These are phyloP conservation scores for Poeciliopsis infans DNA, from an alignment of 2,797 vertebrate species.

Conservation along the genomic window DNA sequence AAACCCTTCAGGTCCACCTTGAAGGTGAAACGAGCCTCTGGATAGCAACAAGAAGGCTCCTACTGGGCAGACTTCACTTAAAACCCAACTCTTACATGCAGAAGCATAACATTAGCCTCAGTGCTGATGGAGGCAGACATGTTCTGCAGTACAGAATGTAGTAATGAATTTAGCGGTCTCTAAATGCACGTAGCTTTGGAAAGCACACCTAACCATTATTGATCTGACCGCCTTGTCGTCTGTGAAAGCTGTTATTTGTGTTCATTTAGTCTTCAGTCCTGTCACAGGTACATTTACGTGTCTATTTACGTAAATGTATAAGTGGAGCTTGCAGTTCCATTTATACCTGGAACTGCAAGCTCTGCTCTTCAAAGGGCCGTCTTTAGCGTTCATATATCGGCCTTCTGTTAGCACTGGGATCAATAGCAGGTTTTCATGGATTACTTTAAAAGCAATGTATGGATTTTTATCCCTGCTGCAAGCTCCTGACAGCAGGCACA, in stretches of 20 bases:
- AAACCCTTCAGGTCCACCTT: not conserved
- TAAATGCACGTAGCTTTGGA: not conserved
- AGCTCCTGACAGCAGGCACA: not conserved
- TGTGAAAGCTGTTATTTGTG: not conserved
- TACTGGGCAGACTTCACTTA: not conserved
- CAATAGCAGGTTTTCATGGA: slow-evolving; percentile 28
- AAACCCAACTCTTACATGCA: not conserved
- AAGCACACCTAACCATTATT: not conserved
- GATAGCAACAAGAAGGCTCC: not conserved
- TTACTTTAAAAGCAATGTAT: slow-evolving; percentile 28
- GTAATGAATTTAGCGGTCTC: not conserved
- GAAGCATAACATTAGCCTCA: not conserved
- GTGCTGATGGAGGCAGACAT: not conserved
- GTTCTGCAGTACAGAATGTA: not conserved
- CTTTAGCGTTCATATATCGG: not conserved
- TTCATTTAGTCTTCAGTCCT: not conserved
- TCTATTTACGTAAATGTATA: no score
- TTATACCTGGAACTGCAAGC: not conserved
- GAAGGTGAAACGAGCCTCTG: not conserved
- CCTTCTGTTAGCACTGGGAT: slow-evolving; percentile 18
- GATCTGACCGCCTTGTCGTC: not conserved
- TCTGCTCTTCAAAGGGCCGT: slow-evolving; percentile 3
- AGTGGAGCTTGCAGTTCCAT: no score
- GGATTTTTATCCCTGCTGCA: slow-evolving; percentile 5
- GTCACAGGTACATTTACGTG: not conserved